These are phyloP conservation scores for Asarcornis scutulata DNA, from an alignment of 2,113 vertebrate genomes.

Conservation along the genomic window DNA sequence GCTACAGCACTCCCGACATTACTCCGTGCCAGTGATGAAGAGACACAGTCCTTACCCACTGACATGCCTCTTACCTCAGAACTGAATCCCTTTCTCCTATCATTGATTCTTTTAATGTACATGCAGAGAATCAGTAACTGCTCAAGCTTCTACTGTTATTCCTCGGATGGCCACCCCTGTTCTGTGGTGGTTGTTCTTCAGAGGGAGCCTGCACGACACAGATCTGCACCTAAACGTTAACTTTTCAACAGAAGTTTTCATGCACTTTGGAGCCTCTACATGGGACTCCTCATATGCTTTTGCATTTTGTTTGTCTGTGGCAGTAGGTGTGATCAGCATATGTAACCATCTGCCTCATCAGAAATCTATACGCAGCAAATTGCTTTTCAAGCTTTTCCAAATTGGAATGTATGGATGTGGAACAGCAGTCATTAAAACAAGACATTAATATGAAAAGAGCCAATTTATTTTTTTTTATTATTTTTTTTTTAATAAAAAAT, in stretches of 20 bases:
- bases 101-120: not conserved
- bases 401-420: slow-evolving; percentile 58
- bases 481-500: not conserved
- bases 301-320: slow-evolving; percentile 62
- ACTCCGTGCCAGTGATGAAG: not conserved
- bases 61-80: not conserved
- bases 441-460: slow-evolving; percentile 50
- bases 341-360: slow-evolving; percentile 71
- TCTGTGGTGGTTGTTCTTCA: not conserved
- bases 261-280: slow-evolving; percentile 21
- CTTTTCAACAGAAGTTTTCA: not conserved
- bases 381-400: slow-evolving; percentile 68
- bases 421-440: slow-evolving; percentile 72
- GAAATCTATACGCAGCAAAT: slow-evolving; percentile 67
- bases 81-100: not conserved
- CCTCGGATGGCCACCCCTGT: not conserved
- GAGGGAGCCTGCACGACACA: not conserved
- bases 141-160: not conserved
- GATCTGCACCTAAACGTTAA: not conserved
- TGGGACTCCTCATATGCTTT: slow-evolving; percentile 1
- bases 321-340: slow-evolving; percentile 74
- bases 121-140: not conserved
- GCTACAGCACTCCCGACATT: not conserved
- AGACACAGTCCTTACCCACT: not conserved
- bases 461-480: slow-evolving; percentile 19